Evolutionary conservation across 2,888 invertebrate genomes (phyloP).

Genomic region (Diachrysia chrysitis): DNA sequence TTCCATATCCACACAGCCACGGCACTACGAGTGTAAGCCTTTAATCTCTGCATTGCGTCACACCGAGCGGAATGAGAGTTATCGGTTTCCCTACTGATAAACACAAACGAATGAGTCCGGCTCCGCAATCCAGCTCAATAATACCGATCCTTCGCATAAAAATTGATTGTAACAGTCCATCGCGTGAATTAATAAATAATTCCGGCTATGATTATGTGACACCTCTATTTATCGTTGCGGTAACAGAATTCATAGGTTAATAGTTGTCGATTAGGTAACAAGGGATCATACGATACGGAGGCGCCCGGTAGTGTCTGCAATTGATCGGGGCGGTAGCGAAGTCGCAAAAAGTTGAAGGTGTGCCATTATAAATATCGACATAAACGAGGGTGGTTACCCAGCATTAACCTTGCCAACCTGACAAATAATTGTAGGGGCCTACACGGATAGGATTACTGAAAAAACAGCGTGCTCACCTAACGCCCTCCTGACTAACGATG

Average conservation of each 20-base stretch:
- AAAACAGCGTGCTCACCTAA: constrained; percentile 86
- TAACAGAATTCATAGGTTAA: constrained; percentile 76
- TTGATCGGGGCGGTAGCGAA: constrained; percentile 52
- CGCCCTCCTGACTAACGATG: constrained; percentile 87
- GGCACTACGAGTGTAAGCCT: constrained; percentile 82
- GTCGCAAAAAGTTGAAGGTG: constrained; percentile 43
- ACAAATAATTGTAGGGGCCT: constrained; percentile 77
- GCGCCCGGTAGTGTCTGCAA: constrained; percentile 44
- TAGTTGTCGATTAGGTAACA: constrained; percentile 75
- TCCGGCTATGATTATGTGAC: constrained; percentile 67
- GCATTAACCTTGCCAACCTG: constrained; percentile 71
- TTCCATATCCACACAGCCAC: constrained; percentile 75
- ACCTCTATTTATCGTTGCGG: constrained; percentile 76
- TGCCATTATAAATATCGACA: constrained; percentile 62
- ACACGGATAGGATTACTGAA: constrained; percentile 83
- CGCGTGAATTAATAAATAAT: constrained; percentile 66
- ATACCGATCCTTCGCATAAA: constrained; percentile 79
- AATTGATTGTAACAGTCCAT: constrained; percentile 78
- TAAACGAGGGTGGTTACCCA: constrained; percentile 65
- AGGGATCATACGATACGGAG: constrained; percentile 60
- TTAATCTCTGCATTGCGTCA: constrained; percentile 88
- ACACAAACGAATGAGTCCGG: constrained; percentile 83
- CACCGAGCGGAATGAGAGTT: constrained; percentile 85
- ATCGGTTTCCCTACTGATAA: constrained; percentile 85
- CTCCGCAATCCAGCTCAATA: constrained; percentile 76